phyloP scores from a whole-genome alignment of 2,888 invertebrate species.

The Caradrina clavipalpis region DNA sequence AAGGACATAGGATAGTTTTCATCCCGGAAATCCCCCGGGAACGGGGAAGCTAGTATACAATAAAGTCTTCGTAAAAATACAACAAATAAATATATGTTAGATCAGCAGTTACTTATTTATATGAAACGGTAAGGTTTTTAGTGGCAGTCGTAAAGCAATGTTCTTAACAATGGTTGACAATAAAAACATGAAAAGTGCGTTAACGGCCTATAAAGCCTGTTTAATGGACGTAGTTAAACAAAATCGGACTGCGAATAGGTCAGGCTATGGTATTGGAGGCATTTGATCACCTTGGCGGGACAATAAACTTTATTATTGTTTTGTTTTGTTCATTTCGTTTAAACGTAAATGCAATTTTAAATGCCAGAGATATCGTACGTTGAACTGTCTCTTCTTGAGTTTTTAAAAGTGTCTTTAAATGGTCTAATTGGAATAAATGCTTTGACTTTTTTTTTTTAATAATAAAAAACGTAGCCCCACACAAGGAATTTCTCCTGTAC shows the following conservation, averaged over 20 bases:
- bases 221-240: conserved; percentile 82
- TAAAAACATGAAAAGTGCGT: conserved; percentile 89
- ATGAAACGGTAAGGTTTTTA: conserved; percentile 79
- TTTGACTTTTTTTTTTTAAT: no score
- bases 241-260: conserved; percentile 73
- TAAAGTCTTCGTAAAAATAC: conserved; percentile 60
- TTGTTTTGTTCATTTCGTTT: background rate
- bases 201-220: conserved; percentile 88
- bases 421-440: no score
- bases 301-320: conserved; percentile 48
- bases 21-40: no score
- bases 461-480: no score
- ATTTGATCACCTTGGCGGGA: conserved; percentile 45
- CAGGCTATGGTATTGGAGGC: conserved; percentile 49
- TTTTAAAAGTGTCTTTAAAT: no score
- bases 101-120: conserved; percentile 78
- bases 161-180: conserved; percentile 85
- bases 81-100: conserved; percentile 69
- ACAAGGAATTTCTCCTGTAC: no score
- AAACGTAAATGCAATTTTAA: background rate
- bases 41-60: background rate
- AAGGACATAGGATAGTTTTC: no score
- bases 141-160: conserved; percentile 83
- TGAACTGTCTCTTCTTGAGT: no score
- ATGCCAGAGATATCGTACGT: no score